Evolutionary conservation across 1,140 invertebrate species (phyloP).

Genomic region (Zaprionus camerounensis): DNA sequence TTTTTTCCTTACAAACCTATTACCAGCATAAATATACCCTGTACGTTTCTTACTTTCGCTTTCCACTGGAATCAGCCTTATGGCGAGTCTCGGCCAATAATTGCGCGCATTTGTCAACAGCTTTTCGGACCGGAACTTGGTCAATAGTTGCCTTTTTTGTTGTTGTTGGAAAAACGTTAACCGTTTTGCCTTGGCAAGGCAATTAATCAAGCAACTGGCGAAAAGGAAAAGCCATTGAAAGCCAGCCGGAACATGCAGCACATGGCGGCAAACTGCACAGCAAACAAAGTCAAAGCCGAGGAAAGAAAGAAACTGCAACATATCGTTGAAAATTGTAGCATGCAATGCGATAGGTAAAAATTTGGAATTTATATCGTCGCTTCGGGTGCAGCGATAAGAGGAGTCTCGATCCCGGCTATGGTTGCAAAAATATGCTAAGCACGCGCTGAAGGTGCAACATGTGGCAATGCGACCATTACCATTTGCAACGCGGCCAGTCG

Average conservation of each 20-base stretch:
- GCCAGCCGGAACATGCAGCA: conserved; percentile 16
- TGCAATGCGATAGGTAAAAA: conserved; percentile 50
- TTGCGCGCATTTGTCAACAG: conserved; percentile 51
- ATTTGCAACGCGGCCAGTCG: conserved; percentile 48
- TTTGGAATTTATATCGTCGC: conserved; percentile 67
- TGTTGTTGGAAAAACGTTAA: conserved; percentile 48
- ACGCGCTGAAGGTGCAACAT: conserved; percentile 27
- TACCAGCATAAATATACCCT: neutral
- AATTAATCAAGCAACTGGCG: conserved; percentile 75
- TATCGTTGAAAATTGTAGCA: conserved; percentile 46
- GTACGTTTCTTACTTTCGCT: conserved; percentile 24
- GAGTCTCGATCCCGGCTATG: neutral
- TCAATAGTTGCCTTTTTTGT: conserved; percentile 31
- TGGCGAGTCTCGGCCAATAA: conserved; percentile 23
- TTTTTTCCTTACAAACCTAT: neutral
- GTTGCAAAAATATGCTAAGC: conserved; percentile 61
- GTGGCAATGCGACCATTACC: conserved; percentile 19
- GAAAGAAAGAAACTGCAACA: conserved; percentile 15
- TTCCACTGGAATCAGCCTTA: conserved; percentile 3
- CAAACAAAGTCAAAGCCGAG: conserved; percentile 16
- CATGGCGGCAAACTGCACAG: conserved; percentile 14
- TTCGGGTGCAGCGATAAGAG: conserved; percentile 52
- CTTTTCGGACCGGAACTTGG: conserved; percentile 60
- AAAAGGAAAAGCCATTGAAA: conserved; percentile 47
- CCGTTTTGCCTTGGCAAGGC: conserved; percentile 53